Evolutionary conservation across 53 echinoderm and acorn worm species (phyloP).

Genomic region (Paelopatides confundens): DNA sequence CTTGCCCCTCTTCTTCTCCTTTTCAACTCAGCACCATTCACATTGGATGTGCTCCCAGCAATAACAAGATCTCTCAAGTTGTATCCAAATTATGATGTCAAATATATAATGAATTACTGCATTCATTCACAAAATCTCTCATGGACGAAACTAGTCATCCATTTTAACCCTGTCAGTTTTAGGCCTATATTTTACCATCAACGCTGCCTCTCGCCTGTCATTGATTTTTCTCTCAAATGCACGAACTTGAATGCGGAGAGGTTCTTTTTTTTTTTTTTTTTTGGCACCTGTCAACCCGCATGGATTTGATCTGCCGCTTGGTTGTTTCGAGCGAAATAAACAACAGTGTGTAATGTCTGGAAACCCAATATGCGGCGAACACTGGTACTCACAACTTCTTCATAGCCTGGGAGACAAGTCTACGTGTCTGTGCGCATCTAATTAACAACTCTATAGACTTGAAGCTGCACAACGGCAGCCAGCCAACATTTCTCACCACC

Average conservation of each 20-base stretch:
- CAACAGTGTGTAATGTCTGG: constrained; percentile 6
- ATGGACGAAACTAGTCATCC: neutral
- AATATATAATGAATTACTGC: neutral
- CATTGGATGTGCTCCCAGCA: too few species aligned
- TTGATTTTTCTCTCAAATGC: constrained; percentile 4
- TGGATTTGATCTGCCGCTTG: constrained; percentile 13
- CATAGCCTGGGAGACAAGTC: neutral
- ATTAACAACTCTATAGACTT: constrained; percentile 23
- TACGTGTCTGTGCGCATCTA: constrained; percentile 36
- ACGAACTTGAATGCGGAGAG: neutral
- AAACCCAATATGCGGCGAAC: constrained; percentile 3
- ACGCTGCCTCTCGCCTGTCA: neutral
- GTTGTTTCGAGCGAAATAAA: constrained; percentile 18
- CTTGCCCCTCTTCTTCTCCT: too few species aligned
- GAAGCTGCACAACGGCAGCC: neutral
- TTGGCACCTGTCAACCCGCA: constrained; percentile 32
- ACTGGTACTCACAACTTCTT: neutral
- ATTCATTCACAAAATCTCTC: constrained; percentile 14
- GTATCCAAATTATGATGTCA: neutral
- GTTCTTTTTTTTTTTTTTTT: neutral
- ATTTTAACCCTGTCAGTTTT: neutral
- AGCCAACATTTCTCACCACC: neutral
- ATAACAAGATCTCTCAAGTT: neutral
- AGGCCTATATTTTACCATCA: constrained; percentile 32
- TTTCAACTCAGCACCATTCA: too few species aligned